Conservation (phyloP, 2,113 vertebrate species). For the Upupa epops region DNA sequence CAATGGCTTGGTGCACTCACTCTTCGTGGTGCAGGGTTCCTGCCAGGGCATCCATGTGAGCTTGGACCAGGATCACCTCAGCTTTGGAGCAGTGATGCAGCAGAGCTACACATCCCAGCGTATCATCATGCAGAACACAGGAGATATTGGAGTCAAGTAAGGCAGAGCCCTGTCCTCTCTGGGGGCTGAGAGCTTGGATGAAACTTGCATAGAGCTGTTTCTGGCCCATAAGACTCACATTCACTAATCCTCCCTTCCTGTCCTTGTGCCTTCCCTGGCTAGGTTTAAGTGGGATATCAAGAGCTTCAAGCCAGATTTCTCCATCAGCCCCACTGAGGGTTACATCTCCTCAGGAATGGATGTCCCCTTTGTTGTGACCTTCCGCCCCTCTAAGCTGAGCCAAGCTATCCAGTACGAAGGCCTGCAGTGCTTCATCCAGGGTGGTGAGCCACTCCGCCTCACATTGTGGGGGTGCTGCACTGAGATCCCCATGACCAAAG, state of each 20-base stretch:
- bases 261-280: neutral
- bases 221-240: neutral
- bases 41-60: conserved; percentile 82
- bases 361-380: conserved; percentile 79
- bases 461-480: conserved; percentile 82
- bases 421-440: conserved; percentile 80
- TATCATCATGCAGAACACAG: conserved; percentile 78
- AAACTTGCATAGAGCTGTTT: neutral
- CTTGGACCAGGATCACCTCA: conserved; percentile 81
- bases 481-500: conserved; percentile 65
- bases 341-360: conserved; percentile 82
- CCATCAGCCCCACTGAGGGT: conserved; percentile 80
- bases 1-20: conserved; percentile 71
- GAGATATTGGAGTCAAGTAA: conserved; percentile 83
- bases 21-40: conserved; percentile 82
- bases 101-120: conserved; percentile 71
- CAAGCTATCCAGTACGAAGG: conserved; percentile 74
- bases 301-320: conserved; percentile 77
- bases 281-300: conserved; percentile 86
- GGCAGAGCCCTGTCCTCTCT: neutral
- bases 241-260: neutral
- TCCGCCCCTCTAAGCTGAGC: conserved; percentile 75
- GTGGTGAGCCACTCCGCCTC: conserved; percentile 70
- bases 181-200: neutral
- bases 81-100: conserved; percentile 83